Conservation (phyloP, 2,888 invertebrate species). For the Rhogogaster chlorosoma region DNA sequence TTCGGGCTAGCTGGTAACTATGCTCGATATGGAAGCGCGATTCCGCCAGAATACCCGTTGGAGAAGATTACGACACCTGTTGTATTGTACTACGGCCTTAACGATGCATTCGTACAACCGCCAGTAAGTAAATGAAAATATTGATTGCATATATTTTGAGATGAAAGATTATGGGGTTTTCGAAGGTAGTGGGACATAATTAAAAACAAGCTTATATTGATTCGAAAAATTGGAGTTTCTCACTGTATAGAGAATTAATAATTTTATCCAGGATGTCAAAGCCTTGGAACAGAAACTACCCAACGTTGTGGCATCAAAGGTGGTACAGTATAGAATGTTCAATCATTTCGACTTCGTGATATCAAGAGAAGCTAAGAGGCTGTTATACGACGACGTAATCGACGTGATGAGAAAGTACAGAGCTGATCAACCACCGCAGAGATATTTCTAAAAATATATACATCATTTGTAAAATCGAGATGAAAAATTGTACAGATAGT, state of each 20-base stretch:
- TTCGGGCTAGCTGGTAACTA: not conserved
- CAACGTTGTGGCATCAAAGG: constrained; percentile 18
- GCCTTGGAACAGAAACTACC: constrained; percentile 5
- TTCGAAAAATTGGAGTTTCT: not conserved
- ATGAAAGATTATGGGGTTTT: not conserved
- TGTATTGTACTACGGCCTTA: constrained; percentile 79
- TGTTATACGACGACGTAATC: constrained; percentile 42
- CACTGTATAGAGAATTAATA: not conserved
- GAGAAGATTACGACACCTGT: constrained; percentile 78
- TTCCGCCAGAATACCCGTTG: constrained; percentile 78
- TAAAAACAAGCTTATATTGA: too few species aligned
- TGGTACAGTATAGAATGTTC: not conserved
- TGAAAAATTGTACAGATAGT: not conserved
- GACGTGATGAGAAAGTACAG: constrained; percentile 18
- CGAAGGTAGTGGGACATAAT: not conserved
- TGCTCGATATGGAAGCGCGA: constrained; percentile 18
- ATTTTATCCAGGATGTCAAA: constrained; percentile 22
- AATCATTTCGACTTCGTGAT: constrained; percentile 46
- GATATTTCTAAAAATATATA: not conserved
- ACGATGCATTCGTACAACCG: constrained; percentile 80
- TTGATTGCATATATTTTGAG: not conserved
- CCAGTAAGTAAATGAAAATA: constrained; percentile 65
- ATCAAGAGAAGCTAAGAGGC: not conserved
- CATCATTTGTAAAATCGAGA: not conserved
- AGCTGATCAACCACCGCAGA: not conserved